These are phyloP conservation scores for Sycophila sp. DNA, from an alignment of 1,140 invertebrate genomes.

Conservation along the genomic window DNA sequence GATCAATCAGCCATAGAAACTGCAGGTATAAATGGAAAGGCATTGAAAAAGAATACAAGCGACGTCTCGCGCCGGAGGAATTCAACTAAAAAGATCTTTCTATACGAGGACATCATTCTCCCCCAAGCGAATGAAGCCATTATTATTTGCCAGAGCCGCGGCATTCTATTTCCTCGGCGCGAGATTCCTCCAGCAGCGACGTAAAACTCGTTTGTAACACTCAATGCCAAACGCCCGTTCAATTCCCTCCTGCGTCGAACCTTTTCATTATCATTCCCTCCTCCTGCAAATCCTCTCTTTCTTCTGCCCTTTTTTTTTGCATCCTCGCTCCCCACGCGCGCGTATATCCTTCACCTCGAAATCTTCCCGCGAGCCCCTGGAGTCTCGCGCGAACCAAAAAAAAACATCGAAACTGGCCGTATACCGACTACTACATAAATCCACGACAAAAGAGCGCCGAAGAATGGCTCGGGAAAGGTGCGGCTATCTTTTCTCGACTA, in stretches of 20 bases:
- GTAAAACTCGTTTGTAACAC: conserved; percentile 32
- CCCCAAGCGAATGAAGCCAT: not conserved
- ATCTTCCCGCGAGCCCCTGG: conserved; percentile 33
- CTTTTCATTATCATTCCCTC: conserved; percentile 36
- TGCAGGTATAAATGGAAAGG: too few relatives aligned
- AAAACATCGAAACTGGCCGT: too few relatives aligned
- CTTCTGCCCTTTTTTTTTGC: not conserved
- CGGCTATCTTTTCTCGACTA: not conserved
- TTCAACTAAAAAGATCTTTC: not conserved
- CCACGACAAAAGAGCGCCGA: not conserved
- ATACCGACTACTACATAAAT: not conserved
- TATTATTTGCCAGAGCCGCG: conserved; percentile 21
- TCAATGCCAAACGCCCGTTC: conserved; percentile 26
- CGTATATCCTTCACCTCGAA: conserved; percentile 34
- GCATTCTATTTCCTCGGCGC: conserved; percentile 6
- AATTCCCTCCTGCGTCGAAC: conserved; percentile 29
- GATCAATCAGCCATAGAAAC: too few relatives aligned
- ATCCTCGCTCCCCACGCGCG: not conserved
- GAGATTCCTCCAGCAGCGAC: conserved; percentile 3
- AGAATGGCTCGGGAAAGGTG: not conserved
- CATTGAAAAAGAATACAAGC: not conserved
- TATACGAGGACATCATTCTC: conserved; percentile 6
- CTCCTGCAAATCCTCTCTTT: not conserved
- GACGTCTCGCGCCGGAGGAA: too few relatives aligned
- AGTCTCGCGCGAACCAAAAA: not conserved